Conservation (phyloP, 2,113 vertebrate genomes). For the Engraulis encrasicolus region DNA sequence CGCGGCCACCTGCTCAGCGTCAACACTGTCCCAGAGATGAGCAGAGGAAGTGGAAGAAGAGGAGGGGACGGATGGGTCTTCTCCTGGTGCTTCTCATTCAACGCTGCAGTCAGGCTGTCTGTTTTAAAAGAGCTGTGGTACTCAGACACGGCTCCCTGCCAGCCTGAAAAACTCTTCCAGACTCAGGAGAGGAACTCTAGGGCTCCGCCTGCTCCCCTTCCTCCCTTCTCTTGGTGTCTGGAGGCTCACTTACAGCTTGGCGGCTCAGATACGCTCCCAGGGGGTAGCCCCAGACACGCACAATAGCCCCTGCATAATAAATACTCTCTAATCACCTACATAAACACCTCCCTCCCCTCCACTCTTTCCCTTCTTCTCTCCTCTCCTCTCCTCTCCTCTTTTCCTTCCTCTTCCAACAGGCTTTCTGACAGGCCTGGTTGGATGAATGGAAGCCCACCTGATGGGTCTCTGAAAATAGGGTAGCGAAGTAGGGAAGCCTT, state of each 20-base stretch:
- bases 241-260: not conserved
- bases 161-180: not conserved
- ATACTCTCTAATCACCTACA: conserved; percentile 23
- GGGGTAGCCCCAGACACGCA: conserved; percentile 9
- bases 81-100: not conserved
- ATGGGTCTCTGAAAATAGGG: too few relatives aligned
- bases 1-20: not conserved
- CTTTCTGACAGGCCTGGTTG: too few relatives aligned
- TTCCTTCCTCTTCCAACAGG: too few relatives aligned
- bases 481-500: conserved; percentile 7
- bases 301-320: conserved; percentile 26
- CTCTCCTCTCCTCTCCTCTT: too few relatives aligned
- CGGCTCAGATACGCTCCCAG: conserved; percentile 9
- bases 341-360: too few relatives aligned
- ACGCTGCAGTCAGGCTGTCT: conserved; percentile 8
- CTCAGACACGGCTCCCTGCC: not conserved
- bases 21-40: not conserved
- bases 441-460: too few relatives aligned
- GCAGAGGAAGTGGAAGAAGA: not conserved
- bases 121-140: not conserved
- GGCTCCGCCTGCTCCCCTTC: not conserved
- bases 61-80: not conserved
- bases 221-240: not conserved
- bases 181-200: conserved; percentile 4
- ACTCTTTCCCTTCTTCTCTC: too few relatives aligned